Percentiles rank a stretch among this genome's conserved stretches.
Conservation (phyloP, 2,888 invertebrate genomes). For the Campoplex capitator region DNA sequence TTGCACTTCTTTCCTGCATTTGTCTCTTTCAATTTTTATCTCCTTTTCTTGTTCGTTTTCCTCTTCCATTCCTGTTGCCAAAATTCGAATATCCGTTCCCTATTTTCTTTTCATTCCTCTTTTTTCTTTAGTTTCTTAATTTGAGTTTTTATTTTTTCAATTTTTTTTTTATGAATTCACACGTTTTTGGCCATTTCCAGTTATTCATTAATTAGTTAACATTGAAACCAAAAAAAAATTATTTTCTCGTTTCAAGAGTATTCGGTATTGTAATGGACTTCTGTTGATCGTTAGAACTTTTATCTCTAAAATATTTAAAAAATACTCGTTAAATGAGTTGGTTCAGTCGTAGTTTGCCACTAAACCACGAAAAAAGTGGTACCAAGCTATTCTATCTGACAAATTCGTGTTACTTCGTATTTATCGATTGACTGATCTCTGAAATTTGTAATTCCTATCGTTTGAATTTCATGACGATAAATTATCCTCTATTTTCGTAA, state of each 20-base stretch:
- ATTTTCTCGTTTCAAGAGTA: background rate
- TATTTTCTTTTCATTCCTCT: background rate
- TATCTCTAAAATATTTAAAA: background rate
- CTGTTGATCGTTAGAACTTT: background rate
- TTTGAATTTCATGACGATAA: background rate
- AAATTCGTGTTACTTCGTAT: background rate
- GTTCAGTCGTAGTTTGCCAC: too few species aligned
- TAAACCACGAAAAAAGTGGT: too few species aligned
- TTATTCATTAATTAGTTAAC: background rate
- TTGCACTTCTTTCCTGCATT: slow-evolving; percentile 7
- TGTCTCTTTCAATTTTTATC: background rate
- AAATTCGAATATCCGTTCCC: background rate
- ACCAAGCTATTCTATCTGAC: background rate
- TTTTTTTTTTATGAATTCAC: background rate
- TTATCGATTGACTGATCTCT: background rate
- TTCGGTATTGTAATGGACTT: background rate
- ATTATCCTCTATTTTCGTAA: background rate
- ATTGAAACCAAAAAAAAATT: background rate
- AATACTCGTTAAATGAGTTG: background rate
- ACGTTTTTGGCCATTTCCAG: background rate
- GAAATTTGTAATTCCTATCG: background rate
- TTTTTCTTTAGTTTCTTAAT: background rate
- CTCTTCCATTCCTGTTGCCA: background rate
- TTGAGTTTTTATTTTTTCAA: background rate
- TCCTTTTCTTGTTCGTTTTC: background rate